Base-by-base conservation (phyloP, 2,113 vertebrate species). In the Xyrauchen texanus region DNA sequence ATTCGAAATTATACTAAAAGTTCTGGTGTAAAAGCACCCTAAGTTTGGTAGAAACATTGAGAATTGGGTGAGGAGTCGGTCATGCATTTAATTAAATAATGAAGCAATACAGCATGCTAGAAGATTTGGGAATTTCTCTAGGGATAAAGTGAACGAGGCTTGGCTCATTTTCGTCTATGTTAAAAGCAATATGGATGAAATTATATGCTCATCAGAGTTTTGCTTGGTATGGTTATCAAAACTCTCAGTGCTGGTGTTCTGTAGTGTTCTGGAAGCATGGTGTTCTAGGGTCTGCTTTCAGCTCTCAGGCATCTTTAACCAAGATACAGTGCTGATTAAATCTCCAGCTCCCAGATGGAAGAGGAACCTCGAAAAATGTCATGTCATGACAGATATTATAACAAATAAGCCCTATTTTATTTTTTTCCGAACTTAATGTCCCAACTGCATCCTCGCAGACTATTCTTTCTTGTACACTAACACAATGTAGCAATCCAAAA, bases 181-280 rank as follows among this genome's bases (percentile, higher is more conserved):
- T 82, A 65, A 42, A 63, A n/a, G 8, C 46, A 80, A 89, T 68
- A 85, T 78, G 82, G 83, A 55, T 77, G 82, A 66, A 83, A 75
- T 83, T 85, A 89, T 90, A 84, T 7, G 80, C 68, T 82, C 87
- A 90, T 92, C 90, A 34, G 21, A 34, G 21, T 34, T 89, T 85
- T 86, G 86, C 83, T 90, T 86, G 87, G 85, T 87, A 79, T 84
- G 83, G 76, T 85, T 87, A 88, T 91, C 88, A 91, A 88, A 91
- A 88, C 82, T 87, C 87, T 83, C 83, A 80, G 84, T 8, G 7
- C 34, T 16, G 49, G 45, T 49, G 10, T 76, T 79, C 68, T 71
- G 67, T 67, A 68, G 63, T 73, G n/a, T 10, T 61, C 69, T 58
- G 58, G 21, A 60, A 60, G 47, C 49, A 81, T 8, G n/a, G 34